Evolutionary conservation across 2,888 invertebrate genomes (phyloP), one percentile per base, ranked within the genome.

Genomic region (Beris morrisii): DNA sequence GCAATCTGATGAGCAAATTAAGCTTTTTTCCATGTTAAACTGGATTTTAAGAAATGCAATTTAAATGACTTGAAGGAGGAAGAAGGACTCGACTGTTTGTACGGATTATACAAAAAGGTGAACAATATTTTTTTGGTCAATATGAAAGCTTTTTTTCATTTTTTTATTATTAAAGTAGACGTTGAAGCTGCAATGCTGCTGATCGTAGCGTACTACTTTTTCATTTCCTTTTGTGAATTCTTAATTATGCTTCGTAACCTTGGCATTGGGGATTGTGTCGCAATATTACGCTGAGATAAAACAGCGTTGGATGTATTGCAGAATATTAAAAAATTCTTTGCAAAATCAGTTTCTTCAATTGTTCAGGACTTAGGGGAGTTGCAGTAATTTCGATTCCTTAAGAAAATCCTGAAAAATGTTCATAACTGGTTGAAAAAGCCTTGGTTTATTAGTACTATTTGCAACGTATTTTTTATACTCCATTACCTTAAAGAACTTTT

Each of bases 1-100:
- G 38, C 9, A 38, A 38, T 38, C 38, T 9, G 9, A 38, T 38
- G 38, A 9, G 38, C 38, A 38, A 38, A 38, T 38, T 38, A 38
- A 38, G 38, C 38, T 38, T 38, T 38, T 38, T 38, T 43, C 50
- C n/a, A 38, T n/a, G 50, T 50, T 22, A 52, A 61, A 61, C 38
- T 61, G 61, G 50, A 61, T 61, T 61, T 61, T 61, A 61, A 50
- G 50, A 61, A 61, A 61, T 61, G 61, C 61, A 61, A 50, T 61
- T 61, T 61, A 50, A 61, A 61, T 50, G 50, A 46, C 52, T 50
- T 50, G 15, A 32, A 31, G 30, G 9, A 30, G 53, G 31, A 52
- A 28, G 57, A 54, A 32, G 31, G 31, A 31, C 9, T 9, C 30
- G 22, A 15, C 15, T 13, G 48, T 48, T n/a, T n/a, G 12, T 5